Conservation (phyloP, 1,140 invertebrate species). For the Pinna nobilis region DNA sequence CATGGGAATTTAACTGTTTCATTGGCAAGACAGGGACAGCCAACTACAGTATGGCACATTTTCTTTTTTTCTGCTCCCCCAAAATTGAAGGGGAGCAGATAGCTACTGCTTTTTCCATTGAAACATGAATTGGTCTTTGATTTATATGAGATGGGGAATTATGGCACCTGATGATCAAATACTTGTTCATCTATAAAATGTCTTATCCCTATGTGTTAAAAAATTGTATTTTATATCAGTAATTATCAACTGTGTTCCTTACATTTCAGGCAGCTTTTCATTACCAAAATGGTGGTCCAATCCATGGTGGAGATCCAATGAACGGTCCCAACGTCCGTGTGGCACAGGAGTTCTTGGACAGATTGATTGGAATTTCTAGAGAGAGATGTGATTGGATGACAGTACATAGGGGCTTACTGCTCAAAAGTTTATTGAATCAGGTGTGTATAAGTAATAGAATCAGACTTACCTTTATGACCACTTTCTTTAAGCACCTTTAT, state of each 20-base stretch:
- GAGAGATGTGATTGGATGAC: conserved; percentile 58
- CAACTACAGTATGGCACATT: too few relatives aligned
- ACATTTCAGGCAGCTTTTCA: conserved; percentile 67
- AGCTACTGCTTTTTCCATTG: too few relatives aligned
- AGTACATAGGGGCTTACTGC: conserved; percentile 62
- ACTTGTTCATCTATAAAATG: too few relatives aligned
- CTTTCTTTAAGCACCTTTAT: background rate
- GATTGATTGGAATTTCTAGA: conserved; percentile 49
- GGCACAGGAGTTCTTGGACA: conserved; percentile 49
- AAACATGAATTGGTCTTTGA: too few relatives aligned
- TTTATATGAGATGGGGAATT: too few relatives aligned
- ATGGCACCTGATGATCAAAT: too few relatives aligned
- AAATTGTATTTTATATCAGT: background rate
- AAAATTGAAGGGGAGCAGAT: too few relatives aligned
- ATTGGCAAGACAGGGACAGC: too few relatives aligned
- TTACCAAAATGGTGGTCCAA: conserved; percentile 66
- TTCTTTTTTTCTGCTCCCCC: too few relatives aligned
- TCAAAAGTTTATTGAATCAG: conserved; percentile 60
- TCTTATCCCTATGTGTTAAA: too few relatives aligned
- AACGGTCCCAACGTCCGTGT: conserved; percentile 54
- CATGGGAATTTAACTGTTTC: too few relatives aligned
- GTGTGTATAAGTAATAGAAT: conserved; percentile 24
- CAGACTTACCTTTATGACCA: background rate
- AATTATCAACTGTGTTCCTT: background rate
- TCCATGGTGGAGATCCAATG: conserved; percentile 58